Conservation (phyloP, 1,140 invertebrate species). For the Hesperophylax magnus region DNA sequence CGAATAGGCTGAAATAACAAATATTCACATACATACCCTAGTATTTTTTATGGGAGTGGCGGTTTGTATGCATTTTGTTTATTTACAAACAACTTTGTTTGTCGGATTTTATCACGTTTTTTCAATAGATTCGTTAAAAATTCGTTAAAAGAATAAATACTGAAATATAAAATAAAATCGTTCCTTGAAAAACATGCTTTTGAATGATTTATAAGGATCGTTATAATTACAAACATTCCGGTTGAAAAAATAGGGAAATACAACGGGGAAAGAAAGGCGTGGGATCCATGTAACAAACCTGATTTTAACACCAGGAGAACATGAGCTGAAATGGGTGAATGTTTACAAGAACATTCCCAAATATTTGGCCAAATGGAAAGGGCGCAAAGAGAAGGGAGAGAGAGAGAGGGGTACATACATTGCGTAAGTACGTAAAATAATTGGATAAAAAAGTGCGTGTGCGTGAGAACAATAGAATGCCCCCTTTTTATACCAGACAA, state of each 20-base stretch:
- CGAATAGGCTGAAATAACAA: constrained; percentile 1
- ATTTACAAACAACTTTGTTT: background rate
- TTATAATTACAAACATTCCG: background rate
- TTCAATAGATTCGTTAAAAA: too few relatives aligned
- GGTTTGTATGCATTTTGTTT: background rate
- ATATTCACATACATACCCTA: too few relatives aligned
- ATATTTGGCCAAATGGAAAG: background rate
- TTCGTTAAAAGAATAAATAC: too few relatives aligned
- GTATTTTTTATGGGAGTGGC: too few relatives aligned
- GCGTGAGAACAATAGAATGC: constrained; percentile 70
- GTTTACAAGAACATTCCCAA: constrained; percentile 37
- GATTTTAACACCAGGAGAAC: constrained; percentile 46
- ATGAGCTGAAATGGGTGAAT: background rate
- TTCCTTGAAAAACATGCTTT: too few relatives aligned
- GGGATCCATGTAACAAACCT: constrained; percentile 42
- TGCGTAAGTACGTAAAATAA: constrained; percentile 40
- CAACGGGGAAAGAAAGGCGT: constrained; percentile 22
- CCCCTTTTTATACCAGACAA: constrained; percentile 65
- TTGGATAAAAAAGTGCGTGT: constrained; percentile 63
- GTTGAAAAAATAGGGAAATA: background rate
- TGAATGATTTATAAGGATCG: background rate
- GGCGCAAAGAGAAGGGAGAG: background rate
- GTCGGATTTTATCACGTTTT: background rate
- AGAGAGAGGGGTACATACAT: background rate
- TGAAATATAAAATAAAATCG: too few relatives aligned